phyloP scores from a whole-genome alignment of 1,140 invertebrate species.

The Grapholita molesta region DNA sequence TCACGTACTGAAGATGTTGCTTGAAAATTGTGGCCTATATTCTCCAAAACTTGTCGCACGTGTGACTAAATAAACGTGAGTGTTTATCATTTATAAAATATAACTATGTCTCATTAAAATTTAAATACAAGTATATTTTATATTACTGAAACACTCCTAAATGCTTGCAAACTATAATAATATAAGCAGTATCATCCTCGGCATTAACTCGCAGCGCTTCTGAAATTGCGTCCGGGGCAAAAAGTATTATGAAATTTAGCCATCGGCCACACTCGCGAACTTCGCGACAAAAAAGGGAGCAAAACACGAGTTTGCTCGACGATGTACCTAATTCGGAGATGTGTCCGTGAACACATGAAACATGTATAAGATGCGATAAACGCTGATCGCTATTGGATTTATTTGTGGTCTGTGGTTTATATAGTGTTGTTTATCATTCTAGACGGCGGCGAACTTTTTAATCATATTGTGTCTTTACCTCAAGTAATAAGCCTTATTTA shows the following conservation, averaged over 20 bases:
- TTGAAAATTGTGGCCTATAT: too few relatives aligned
- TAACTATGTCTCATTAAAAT: too few relatives aligned
- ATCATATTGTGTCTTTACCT: too few relatives aligned
- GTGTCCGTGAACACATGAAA: background rate
- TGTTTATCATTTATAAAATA: too few relatives aligned
- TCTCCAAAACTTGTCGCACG: too few relatives aligned
- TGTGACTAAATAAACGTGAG: too few relatives aligned
- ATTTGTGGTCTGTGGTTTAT: background rate
- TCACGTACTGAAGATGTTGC: too few relatives aligned
- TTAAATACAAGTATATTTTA: too few relatives aligned
- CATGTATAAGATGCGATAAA: background rate
- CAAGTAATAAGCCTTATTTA: too few relatives aligned
- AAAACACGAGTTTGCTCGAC: slow-evolving; percentile 3
- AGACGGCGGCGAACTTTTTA: too few relatives aligned
- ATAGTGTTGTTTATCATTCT: background rate
- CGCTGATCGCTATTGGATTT: slow-evolving; percentile 2
- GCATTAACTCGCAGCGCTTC: slow-evolving; percentile 5
- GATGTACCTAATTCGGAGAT: background rate
- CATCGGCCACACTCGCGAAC: slow-evolving; percentile 4
- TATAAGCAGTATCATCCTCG: background rate
- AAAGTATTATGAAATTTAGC: slow-evolving; percentile 17
- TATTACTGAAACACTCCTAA: too few relatives aligned
- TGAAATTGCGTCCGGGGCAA: slow-evolving; percentile 13
- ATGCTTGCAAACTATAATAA: too few relatives aligned
- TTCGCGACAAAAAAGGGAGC: background rate